phyloP scores from a whole-genome alignment of 2,888 invertebrate species.

The Calliopum simillimum region DNA sequence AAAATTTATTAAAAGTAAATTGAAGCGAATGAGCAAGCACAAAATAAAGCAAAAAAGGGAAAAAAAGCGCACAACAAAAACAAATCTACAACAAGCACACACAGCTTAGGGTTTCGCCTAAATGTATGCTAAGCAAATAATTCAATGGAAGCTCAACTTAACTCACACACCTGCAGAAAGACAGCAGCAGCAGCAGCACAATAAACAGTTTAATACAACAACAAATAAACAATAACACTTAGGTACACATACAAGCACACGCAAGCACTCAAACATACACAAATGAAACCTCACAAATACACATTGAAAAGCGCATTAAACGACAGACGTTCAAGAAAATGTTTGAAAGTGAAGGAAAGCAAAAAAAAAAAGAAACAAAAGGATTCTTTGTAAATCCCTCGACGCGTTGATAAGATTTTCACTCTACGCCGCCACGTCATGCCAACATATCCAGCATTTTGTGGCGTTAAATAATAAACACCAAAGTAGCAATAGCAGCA shows the following conservation, averaged over 20 bases:
- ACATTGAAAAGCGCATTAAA: too few relatives aligned
- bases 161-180: too few relatives aligned
- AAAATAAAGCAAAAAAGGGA: background rate
- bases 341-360: background rate
- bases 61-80: background rate
- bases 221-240: conserved; percentile 7
- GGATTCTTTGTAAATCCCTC: background rate
- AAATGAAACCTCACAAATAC: too few relatives aligned
- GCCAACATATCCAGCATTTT: background rate
- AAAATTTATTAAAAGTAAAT: conserved; percentile 39
- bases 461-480: background rate
- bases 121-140: conserved; percentile 22
- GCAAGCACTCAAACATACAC: too few relatives aligned
- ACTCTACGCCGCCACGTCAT: background rate
- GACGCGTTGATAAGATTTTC: conserved; percentile 6
- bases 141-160: conserved; percentile 13
- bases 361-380: background rate
- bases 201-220: background rate
- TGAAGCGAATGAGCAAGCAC: background rate
- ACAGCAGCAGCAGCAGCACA: background rate
- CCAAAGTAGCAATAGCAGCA: background rate
- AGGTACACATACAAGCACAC: too few relatives aligned
- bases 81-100: background rate
- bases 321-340: too few relatives aligned
- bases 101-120: background rate